These are phyloP conservation scores for Corbicula japonica DNA, from an alignment of 2,888 invertebrate genomes.

Conservation along the genomic window DNA sequence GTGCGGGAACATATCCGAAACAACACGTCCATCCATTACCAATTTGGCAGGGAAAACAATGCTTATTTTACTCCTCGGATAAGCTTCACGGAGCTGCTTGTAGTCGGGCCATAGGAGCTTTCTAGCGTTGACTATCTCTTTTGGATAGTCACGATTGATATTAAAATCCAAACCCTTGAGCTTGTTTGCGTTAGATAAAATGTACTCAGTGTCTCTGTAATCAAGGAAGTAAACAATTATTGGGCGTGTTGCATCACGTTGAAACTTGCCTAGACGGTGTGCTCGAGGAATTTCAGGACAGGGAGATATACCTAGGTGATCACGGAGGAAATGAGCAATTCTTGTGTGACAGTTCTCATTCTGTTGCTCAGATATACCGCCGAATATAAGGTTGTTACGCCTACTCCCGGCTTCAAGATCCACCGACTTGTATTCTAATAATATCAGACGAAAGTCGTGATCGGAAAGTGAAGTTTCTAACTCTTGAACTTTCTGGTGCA, in stretches of 20 bases:
- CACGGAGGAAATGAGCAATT: not conserved
- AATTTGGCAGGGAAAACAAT: no score
- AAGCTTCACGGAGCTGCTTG: no score
- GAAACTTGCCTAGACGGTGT: conserved; percentile 1
- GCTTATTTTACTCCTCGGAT: no score
- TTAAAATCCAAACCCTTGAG: no score
- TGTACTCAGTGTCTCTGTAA: not conserved
- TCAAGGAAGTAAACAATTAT: not conserved
- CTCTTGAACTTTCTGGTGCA: not conserved
- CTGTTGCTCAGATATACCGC: not conserved
- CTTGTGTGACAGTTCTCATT: not conserved
- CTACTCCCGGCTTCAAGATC: not conserved
- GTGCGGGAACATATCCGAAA: no score
- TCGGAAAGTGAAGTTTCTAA: not conserved
- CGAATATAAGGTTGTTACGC: no score
- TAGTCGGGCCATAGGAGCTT: no score
- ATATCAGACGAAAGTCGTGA: not conserved
- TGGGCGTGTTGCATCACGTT: not conserved
- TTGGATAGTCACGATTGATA: no score
- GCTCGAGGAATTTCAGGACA: conserved; percentile 8
- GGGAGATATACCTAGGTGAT: not conserved
- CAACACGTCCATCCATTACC: no score
- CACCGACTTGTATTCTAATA: conserved; percentile 6
- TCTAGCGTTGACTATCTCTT: no score
- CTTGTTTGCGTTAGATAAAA: no score